phyloP scores from a whole-genome alignment of 2,113 vertebrate species.

The Rhagologus leucostigma region DNA sequence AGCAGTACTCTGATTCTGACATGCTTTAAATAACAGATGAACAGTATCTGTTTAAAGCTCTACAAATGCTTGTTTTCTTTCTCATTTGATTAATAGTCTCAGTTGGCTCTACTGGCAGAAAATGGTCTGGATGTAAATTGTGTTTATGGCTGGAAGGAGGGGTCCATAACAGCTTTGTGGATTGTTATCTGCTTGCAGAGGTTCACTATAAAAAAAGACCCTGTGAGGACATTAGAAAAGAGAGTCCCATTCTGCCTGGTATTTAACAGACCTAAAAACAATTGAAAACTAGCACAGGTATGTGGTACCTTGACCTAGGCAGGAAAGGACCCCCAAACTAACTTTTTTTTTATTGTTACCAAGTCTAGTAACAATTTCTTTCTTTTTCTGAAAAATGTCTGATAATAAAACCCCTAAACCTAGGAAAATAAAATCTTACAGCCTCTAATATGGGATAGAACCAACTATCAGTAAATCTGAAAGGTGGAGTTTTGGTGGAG shows the following conservation, averaged over 20 bases:
- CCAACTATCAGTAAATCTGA: neutral
- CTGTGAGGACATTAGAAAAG: constrained; percentile 13
- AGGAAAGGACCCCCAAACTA: neutral
- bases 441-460: neutral
- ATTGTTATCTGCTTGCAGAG: constrained; percentile 19
- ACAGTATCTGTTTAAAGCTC: constrained; percentile 20
- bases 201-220: neutral
- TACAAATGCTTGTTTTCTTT: constrained; percentile 45
- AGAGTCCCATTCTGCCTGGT: neutral
- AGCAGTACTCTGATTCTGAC: neutral
- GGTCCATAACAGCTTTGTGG: neutral
- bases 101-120: constrained; percentile 23
- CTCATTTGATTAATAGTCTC: constrained; percentile 53
- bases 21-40: constrained; percentile 36
- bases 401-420: neutral
- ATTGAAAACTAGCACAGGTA: neutral
- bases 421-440: neutral
- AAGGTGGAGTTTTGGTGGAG: neutral
- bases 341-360: neutral
- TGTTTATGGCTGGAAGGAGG: constrained; percentile 32
- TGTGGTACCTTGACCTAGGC: neutral
- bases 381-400: neutral
- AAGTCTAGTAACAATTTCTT: neutral
- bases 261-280: neutral
- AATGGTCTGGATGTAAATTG: constrained; percentile 43